Base-by-base conservation (phyloP, 2,797 vertebrate species). In the Delichon dasypus region DNA sequence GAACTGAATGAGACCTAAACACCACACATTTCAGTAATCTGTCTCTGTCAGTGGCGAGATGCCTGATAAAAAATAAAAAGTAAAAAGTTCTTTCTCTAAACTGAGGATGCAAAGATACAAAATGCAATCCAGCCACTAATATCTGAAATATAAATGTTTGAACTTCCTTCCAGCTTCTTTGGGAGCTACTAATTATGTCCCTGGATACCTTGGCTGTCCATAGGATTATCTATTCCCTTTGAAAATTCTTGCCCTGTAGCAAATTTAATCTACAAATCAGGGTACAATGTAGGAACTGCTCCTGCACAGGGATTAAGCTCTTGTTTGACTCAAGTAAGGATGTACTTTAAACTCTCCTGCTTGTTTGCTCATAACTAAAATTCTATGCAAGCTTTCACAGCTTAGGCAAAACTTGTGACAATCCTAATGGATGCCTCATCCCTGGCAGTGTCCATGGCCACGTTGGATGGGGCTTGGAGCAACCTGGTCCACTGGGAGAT, bases 1-100 rank as follows among this genome's bases (percentile, higher is more conserved):
- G 88, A 54, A 5, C 38, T 14, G 71, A 94, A 82, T 40, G 64
- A 94, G 68, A 92, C 84, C 65, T 89, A 87, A 93, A 76, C 64
- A 85, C 74, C 61, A 57, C 32, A 30, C 50, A 71, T 76, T 77
- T 85, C 74, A 42, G 71, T 60, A 82, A 92, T 92, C 74, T 82
- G 34, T 92, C 90, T 92, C 71, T 92, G 78, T 87, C 90, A 80
- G 44, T 0, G 1, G 32, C 26, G 34, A 76, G n/a, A 55, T 18
- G 32, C 40, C 21, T 65, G 48, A 9, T 36, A 85, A 88, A 62
- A 13, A 20, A 7, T 22, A 12, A 29, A 32, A 77, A 66, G 8
- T 16, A 76, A 60, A 61, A 61, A 71, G 8, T 34, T 91, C 29
- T 51, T 87, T 61, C 38, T 38, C 65, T 83, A 74, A 92, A 77